Evolutionary conservation across 2,797 vertebrate genomes (phyloP).

Genomic region (Zalophus californianus): DNA sequence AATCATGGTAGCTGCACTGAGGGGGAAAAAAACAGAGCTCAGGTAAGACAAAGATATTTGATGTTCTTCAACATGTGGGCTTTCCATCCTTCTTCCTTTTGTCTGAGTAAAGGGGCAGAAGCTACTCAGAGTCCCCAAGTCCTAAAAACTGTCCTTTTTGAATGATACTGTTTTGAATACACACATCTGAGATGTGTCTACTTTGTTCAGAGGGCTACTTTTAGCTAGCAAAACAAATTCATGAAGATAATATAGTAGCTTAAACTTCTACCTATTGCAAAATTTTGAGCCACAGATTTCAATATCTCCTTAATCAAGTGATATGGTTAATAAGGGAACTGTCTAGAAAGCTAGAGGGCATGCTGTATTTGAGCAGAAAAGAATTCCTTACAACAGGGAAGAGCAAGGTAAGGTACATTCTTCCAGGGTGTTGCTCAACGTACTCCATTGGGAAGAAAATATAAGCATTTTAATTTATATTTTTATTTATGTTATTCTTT

Average conservation of each 20-base stretch:
- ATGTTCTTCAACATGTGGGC: not conserved
- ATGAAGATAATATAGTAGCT: not conserved
- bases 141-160: not conserved
- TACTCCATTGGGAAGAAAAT: not conserved
- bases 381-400: not conserved
- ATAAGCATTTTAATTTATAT: not conserved
- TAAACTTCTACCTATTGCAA: not conserved
- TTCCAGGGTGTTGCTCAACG: not conserved
- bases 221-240: not conserved
- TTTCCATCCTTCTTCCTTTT: not conserved
- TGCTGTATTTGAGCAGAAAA: not conserved
- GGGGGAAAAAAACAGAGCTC: not conserved
- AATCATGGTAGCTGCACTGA: not conserved
- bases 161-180: not conserved
- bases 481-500: conserved; percentile 13
- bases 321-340: not conserved
- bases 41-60: not conserved
- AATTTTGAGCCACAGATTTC: not conserved
- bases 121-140: not conserved
- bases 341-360: not conserved
- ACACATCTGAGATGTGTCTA: not conserved
- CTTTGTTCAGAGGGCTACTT: not conserved
- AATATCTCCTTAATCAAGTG: not conserved
- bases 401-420: not conserved
- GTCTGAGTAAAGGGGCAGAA: not conserved